Evolutionary conservation across 2,113 vertebrate genomes (phyloP).

Genomic region (Mus pahari): DNA sequence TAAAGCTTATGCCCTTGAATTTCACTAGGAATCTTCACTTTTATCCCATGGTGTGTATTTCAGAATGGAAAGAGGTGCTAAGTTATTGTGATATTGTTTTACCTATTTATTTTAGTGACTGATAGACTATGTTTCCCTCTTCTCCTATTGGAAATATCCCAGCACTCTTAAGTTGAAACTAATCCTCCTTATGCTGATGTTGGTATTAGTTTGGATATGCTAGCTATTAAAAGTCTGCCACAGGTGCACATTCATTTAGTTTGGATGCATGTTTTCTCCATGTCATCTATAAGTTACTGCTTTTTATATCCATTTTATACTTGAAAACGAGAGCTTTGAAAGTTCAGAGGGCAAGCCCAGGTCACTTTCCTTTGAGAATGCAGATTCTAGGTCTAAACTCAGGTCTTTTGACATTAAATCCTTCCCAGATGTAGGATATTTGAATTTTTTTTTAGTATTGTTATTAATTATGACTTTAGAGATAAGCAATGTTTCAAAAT

Average conservation of each 20-base stretch:
- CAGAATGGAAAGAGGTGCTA: neutral
- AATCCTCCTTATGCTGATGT: neutral
- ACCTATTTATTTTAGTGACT: neutral
- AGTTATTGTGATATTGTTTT: neutral
- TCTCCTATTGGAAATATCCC: neutral
- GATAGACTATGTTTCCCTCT: neutral
- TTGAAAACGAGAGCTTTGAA: neutral
- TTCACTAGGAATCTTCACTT: neutral
- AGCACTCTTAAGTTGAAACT: neutral
- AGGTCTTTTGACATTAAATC: neutral
- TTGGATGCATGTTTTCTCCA: neutral
- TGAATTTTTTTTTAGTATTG: neutral
- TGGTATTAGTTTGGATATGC: neutral
- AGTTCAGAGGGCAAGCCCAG: neutral
- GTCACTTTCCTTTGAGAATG: neutral
- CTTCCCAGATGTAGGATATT: neutral
- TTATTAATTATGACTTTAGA: neutral
- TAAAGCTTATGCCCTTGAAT: conserved; percentile 29
- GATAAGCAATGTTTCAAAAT: neutral
- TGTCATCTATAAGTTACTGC: neutral
- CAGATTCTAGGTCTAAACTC: neutral
- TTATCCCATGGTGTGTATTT: neutral
- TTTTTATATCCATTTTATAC: neutral
- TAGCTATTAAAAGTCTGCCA: neutral
- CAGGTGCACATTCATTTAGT: neutral